Evolutionary conservation across 2,888 invertebrate species (phyloP), one percentile per base, ranked within the genome.

Genomic region (Lepidocyrtinus sp.): DNA sequence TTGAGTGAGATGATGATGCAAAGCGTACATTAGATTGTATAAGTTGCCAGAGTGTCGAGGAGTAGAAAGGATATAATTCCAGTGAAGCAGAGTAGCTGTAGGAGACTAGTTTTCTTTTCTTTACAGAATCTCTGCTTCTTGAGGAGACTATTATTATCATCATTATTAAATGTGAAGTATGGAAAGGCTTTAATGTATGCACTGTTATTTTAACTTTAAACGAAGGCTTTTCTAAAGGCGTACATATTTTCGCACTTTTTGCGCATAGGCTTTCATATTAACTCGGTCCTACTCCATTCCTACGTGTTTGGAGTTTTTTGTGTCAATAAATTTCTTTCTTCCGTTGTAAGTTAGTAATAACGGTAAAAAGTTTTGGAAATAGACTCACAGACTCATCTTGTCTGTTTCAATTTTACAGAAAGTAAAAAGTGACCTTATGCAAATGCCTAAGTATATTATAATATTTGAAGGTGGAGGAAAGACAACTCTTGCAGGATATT

Each of bases 371-470:
- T 65, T 27, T 63, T 36, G 63, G n/a, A 64, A 61, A 2, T 22
- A 75, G 63, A 67, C 19, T 67, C 45, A 72, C 36, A 65, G 24
- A 36, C 55, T 69, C 15, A 50, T 63, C 75, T 69, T 70, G 70
- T 70, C 73, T 78, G 59, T 50, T 64, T 78, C 73, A 72, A 78
- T 78, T 73, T 78, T 78, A 27, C 72, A 73, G 55, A 17, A 50
- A 59, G 64, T 12, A 59, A 78, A 77, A 78, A 78, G 72, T 78
- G 78, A 78, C 78, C 78, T 78, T 78, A 78, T 78, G 72, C 78
- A 78, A 73, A 78, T 78, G 73, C n/a, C n/a, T n/a, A n/a, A n/a
- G n/a, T n/a, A n/a, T n/a, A n/a, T n/a, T n/a, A n/a, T n/a, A n/a
- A n/a, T 78, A 68, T 68, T 61, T 68, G 61, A 71, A 67, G 61